Evolutionary conservation across 2,888 invertebrate genomes (phyloP), one percentile per base, ranked within the genome.

Genomic region (Cantharis nigra): DNA sequence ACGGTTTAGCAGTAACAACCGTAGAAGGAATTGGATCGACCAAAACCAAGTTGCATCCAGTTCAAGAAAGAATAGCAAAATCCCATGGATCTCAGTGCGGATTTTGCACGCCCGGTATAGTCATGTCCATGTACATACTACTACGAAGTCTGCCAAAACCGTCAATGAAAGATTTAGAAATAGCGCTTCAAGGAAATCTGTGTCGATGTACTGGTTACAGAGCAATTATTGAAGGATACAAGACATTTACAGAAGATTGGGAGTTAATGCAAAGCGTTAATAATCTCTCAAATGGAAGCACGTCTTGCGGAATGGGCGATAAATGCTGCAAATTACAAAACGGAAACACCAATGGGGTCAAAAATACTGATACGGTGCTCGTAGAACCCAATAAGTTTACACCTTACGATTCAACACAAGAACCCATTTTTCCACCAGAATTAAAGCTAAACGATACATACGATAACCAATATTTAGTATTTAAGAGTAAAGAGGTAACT

Each of bases 101-200:
- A 0, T 87, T 87, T 75, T 87, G 86, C 84, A 98, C 98, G 0
- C 98, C 98, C 0, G 98, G 98, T 33, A 97, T 98, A 80, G 96
- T 98, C 0, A 98, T 98, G 98, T 97, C 98, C 0, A 97, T 98
- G 97, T 98, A 98, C 85, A 91, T 97, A 0, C 89, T 98, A 63
- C 89, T 98, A 0, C 90, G 98, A 83, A 94, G 91, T 82, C 92
- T 92, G 67, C 90, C 92, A 0, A 91, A 92, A 84, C 96, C 97
- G 4, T 90, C 91, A 0, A 94, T 95, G 90, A 88, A 91, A n/a
- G 94, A 97, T 80, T 89, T 97, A 82, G 96, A 97, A 87, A 90
- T 92, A 9, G 92, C 96, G 0, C 93, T 96, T 82, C 96, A 96
- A 90, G 96, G 96, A 85, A 93, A 92, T 84, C 89, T 98, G 10